A percentile compares a stretch with the other conserved stretches of the same genome.
Evolutionary conservation across 2,888 invertebrate species (phyloP).

Genomic region (Lagria hirta): DNA sequence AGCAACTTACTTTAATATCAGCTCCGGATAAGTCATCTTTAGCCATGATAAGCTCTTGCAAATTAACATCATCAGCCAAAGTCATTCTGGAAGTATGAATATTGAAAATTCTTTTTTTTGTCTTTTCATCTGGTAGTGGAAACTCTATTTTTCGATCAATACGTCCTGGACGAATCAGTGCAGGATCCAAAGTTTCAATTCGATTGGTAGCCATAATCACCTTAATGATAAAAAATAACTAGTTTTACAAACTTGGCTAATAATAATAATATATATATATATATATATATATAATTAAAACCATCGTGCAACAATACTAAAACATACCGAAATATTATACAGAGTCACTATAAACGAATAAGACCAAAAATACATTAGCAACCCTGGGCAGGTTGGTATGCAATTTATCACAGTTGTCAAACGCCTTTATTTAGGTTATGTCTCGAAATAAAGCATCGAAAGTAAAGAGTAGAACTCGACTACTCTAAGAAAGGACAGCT

Average conservation of each 20-base stretch:
- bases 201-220: conserved; percentile 97
- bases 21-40: conserved; percentile 99
- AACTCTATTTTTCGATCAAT: conserved; percentile 99
- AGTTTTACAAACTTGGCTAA: neutral
- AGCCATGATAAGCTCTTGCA: conserved; percentile 96
- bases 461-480: too few relatives aligned
- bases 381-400: too few relatives aligned
- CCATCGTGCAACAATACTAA: conserved; percentile 6
- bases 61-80: conserved; percentile 91
- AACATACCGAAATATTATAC: conserved; percentile 3
- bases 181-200: conserved; percentile 98
- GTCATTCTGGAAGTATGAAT: conserved; percentile 99
- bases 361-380: too few relatives aligned
- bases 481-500: too few relatives aligned
- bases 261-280: too few relatives aligned
- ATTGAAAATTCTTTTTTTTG: conserved; percentile 92
- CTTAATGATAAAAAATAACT: conserved; percentile 54
- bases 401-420: too few relatives aligned
- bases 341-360: too few relatives aligned
- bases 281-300: too few relatives aligned
- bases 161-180: conserved; percentile 96
- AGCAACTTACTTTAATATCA: conserved; percentile 75
- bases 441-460: too few relatives aligned
- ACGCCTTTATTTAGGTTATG: too few relatives aligned
- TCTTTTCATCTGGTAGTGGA: conserved; percentile 98